These are phyloP conservation scores for Samia ricini DNA, from an alignment of 1,140 invertebrate species.

Conservation along the genomic window DNA sequence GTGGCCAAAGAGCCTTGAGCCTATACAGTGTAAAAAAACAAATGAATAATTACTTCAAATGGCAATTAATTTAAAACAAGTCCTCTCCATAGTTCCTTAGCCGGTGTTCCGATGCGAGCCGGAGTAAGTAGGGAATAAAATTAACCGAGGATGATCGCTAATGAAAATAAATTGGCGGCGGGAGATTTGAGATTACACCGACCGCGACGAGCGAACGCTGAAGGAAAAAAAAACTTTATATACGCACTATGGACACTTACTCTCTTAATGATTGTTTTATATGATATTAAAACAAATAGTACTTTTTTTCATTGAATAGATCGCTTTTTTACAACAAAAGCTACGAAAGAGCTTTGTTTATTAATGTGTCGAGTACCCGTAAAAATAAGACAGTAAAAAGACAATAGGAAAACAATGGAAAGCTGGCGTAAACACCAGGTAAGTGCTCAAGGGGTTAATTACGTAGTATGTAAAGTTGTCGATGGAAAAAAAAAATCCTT, in stretches of 20 bases:
- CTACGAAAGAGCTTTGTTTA: no score
- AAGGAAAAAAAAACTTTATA: slow-evolving; percentile 35
- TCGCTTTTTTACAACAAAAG: no score
- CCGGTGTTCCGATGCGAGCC: slow-evolving; percentile 46
- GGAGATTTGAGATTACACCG: slow-evolving; percentile 77
- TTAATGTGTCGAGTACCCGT: no score
- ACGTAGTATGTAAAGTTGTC: not conserved
- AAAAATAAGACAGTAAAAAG: no score
- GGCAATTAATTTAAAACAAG: slow-evolving; percentile 12
- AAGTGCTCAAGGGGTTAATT: not conserved
- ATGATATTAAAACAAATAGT: not conserved
- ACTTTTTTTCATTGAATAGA: no score
- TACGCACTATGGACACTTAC: slow-evolving; percentile 35
- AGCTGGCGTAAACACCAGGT: no score
- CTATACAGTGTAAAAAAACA: no score
- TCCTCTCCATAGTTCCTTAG: slow-evolving; percentile 29
- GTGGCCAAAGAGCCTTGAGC: no score
- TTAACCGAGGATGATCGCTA: slow-evolving; percentile 79
- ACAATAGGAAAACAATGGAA: not conserved
- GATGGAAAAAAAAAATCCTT: not conserved
- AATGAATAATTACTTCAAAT: not conserved
- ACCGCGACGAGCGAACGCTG: slow-evolving; percentile 37
- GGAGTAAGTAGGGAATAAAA: slow-evolving; percentile 78
- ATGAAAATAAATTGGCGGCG: slow-evolving; percentile 79
- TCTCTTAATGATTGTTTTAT: not conserved